Evolutionary conservation across 2,113 vertebrate genomes (phyloP).

Genomic region (Xiphophorus hellerii): DNA sequence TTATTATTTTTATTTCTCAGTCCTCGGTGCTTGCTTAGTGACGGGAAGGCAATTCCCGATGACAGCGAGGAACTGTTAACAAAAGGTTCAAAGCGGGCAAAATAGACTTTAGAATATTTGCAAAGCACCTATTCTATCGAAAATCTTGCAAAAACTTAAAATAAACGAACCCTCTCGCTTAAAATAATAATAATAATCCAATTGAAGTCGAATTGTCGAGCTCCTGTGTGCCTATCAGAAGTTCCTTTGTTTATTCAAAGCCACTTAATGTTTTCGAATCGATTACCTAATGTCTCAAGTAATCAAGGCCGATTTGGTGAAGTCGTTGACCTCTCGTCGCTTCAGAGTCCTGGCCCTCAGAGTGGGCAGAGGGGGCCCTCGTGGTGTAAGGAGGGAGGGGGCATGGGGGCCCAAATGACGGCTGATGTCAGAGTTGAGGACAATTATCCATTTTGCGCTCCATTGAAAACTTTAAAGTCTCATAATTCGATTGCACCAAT

Average conservation of each 20-base stretch:
- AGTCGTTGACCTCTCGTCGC: conserved; percentile 78
- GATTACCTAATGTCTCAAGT: conserved; percentile 79
- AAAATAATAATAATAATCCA: conserved; percentile 25
- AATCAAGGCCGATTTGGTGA: conserved; percentile 78
- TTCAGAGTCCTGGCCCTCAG: conserved; percentile 63
- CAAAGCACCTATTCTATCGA: not conserved
- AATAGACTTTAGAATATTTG: not conserved
- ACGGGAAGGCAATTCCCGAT: conserved; percentile 18
- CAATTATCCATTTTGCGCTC: conserved; percentile 84
- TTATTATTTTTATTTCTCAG: conserved; percentile 21
- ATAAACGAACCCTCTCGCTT: not conserved
- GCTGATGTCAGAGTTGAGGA: conserved; percentile 76
- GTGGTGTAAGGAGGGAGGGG: conserved; percentile 56
- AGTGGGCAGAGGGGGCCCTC: conserved; percentile 50
- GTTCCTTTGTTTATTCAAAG: conserved; percentile 74
- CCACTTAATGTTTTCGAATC: conserved; percentile 80
- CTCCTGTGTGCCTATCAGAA: conserved; percentile 30
- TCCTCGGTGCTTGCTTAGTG: conserved; percentile 35
- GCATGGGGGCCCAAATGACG: conserved; percentile 59
- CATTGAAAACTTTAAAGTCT: conserved; percentile 75
- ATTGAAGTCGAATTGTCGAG: not conserved
- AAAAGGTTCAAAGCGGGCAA: not conserved
- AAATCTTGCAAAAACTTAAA: not conserved
- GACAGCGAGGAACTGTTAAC: conserved; percentile 1
- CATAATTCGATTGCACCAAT: conserved; percentile 71